These are phyloP conservation scores for Labia minor DNA, from an alignment of 2,888 invertebrate genomes.

Conservation along the genomic window DNA sequence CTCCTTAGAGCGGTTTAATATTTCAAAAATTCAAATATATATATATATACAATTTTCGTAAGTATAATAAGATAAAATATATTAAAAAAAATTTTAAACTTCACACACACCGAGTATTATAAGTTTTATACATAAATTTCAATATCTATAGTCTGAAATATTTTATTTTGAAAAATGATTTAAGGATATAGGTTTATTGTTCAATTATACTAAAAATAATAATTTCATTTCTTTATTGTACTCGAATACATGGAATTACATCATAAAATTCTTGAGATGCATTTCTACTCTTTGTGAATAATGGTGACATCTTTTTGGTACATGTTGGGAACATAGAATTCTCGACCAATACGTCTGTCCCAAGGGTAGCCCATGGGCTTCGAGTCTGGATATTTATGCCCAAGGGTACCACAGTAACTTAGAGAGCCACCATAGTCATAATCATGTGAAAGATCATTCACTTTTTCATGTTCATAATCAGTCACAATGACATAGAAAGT, in stretches of 20 bases:
- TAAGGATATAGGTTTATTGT: neutral
- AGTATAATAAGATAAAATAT: too few species aligned
- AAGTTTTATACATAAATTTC: too few species aligned
- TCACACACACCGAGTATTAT: too few species aligned
- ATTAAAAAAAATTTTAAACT: too few species aligned
- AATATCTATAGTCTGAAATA: too few species aligned
- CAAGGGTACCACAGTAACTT: constrained; percentile 29
- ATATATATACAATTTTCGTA: too few species aligned
- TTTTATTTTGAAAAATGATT: too few species aligned
- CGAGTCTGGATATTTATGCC: constrained; percentile 30
- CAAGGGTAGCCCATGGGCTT: constrained; percentile 30
- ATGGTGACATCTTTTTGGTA: constrained; percentile 28
- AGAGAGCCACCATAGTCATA: constrained; percentile 30
- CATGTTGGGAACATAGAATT: constrained; percentile 47
- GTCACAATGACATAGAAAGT: constrained; percentile 52
- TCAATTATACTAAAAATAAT: neutral
- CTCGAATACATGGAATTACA: neutral
- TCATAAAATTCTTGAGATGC: neutral
- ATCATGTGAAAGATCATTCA: constrained; percentile 25
- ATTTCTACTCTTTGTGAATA: constrained; percentile 22
- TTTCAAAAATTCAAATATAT: too few species aligned
- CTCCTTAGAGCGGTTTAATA: too few species aligned
- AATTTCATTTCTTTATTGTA: neutral
- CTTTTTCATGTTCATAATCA: constrained; percentile 24
- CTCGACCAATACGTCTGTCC: constrained; percentile 27